Evolutionary conservation across 2,113 vertebrate species (phyloP).

Genomic region (Beaufortia kweichowensis): DNA sequence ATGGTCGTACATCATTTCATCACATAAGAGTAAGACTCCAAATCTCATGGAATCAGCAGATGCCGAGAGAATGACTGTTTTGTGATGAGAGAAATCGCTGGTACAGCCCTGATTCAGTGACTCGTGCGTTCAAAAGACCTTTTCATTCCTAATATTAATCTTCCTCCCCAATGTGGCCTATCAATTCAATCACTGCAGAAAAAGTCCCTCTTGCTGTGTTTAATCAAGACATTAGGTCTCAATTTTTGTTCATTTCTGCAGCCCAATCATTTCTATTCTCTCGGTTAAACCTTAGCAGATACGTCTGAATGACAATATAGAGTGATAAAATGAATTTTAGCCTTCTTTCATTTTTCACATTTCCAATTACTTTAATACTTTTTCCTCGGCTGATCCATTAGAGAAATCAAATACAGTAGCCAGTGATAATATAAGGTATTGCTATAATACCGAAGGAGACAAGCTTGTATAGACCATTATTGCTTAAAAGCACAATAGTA

Average conservation of each 20-base stretch:
- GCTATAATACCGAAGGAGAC: background rate
- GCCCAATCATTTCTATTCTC: slow-evolving; percentile 17
- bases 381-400: slow-evolving; percentile 32
- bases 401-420: slow-evolving; percentile 37
- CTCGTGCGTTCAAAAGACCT: background rate
- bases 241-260: background rate
- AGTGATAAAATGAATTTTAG: background rate
- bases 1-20: background rate
- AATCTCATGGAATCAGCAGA: background rate
- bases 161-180: slow-evolving; percentile 4
- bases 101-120: background rate
- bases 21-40: slow-evolving; percentile 13
- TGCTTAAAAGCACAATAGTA: slow-evolving; percentile 17
- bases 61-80: background rate
- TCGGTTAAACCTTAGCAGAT: background rate
- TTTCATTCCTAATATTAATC: slow-evolving; percentile 27
- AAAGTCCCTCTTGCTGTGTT: slow-evolving; percentile 28
- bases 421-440: background rate
- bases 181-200: slow-evolving; percentile 40
- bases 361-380: slow-evolving; percentile 23
- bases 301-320: slow-evolving; percentile 22
- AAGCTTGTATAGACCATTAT: slow-evolving; percentile 10
- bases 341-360: slow-evolving; percentile 1
- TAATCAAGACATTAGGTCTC: slow-evolving; percentile 45
- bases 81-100: slow-evolving; percentile 1